Percentiles rank a stretch among this genome's conserved stretches.
These are phyloP conservation scores for Chrysomela aeneicollis DNA, from an alignment of 2,888 invertebrate genomes.

Conservation along the genomic window DNA sequence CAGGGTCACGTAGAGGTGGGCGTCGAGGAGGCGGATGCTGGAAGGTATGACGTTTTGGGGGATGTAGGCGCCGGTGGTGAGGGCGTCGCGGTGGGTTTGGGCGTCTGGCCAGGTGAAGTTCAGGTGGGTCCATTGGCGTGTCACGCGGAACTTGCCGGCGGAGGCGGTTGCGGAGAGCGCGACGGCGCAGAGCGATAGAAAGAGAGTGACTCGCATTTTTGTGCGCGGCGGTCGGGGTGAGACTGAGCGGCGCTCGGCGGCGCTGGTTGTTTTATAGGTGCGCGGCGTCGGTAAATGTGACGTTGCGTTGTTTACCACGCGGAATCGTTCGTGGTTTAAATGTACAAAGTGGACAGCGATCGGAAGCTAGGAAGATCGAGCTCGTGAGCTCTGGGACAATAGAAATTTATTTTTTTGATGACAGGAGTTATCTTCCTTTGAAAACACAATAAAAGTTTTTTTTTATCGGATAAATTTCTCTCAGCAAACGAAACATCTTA, in stretches of 20 bases:
- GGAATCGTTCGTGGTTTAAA: too few relatives aligned
- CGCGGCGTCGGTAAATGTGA: too few relatives aligned
- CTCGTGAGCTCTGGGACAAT: too few relatives aligned
- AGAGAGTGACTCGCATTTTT: conserved; percentile 29
- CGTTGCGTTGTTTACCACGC: too few relatives aligned
- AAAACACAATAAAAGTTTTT: too few relatives aligned
- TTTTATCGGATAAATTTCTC: too few relatives aligned
- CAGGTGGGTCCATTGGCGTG: conserved; percentile 76
- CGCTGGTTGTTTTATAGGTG: conserved; percentile 34
- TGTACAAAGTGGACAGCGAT: conserved; percentile 32
- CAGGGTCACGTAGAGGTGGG: conserved; percentile 72
- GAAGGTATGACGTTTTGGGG: conserved; percentile 74
- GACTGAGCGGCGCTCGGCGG: conserved; percentile 26
- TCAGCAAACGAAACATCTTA: too few relatives aligned
- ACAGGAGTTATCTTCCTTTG: too few relatives aligned
- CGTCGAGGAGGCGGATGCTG: conserved; percentile 73
- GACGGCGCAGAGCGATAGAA: conserved; percentile 25
- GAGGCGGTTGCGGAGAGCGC: conserved; percentile 22
- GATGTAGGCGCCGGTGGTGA: conserved; percentile 68
- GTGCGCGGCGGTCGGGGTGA: conserved; percentile 15
- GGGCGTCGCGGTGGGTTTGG: conserved; percentile 64
- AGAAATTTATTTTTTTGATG: too few relatives aligned
- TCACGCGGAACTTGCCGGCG: conserved; percentile 66
- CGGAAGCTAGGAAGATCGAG: too few relatives aligned
- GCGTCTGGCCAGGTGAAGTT: conserved; percentile 74